Base-by-base conservation (phyloP, 2,797 vertebrate genomes). In the Phrynocephalus vlangalii region DNA sequence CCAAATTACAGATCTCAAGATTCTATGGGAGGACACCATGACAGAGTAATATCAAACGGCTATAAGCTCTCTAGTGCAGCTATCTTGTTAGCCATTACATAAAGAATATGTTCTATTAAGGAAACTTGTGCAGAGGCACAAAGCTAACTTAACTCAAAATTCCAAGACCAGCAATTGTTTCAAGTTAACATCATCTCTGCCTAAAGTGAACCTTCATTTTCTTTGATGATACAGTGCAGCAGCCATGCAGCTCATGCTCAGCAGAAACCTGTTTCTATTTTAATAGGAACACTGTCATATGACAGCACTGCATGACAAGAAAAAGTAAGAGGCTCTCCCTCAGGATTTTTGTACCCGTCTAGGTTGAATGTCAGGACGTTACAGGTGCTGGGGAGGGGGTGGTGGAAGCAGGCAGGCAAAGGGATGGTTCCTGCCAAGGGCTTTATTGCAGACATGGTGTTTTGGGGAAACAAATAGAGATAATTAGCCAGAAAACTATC, bases 341-440 rank as follows among this genome's bases (percentile, higher is more conserved):
- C 80, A 87, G 44, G 63, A 77, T n/a, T 82, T 82, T 77, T 38
- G 48, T 77, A n/a, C 16, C 60, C 63, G 38, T 87, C 63, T 71
- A 38, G 48, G n/a, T 48, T 77, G n/a, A 82, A 33, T 68, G 56
- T 79, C 38, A 85, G 16, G 77, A 48, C 60, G 50, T 50, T 20
- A 83, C 68, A 83, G 18, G 10, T 56, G 52, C 52, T 56, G 52
- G 52, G 52, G 48, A 30, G 28, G 30, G 28, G 26, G 20, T 60
- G 28, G 52, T 4, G 6, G 77, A 16, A 8, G 38, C 0, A 75
- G 72, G 50, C 33, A 52, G 9, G 26, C 33, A 30, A 50, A 16
- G 26, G 48, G 67, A 68, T 33, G 1, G 56, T 6, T 56, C 28
- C 44, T 52, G 24, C 18, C 85, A 86, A 86, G n/a, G 5, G 13